A percentile compares a stretch with the other conserved stretches of the same genome.
These are phyloP conservation scores for Gambusia holbrooki DNA, from an alignment of 2,113 vertebrate species.

Conservation along the genomic window DNA sequence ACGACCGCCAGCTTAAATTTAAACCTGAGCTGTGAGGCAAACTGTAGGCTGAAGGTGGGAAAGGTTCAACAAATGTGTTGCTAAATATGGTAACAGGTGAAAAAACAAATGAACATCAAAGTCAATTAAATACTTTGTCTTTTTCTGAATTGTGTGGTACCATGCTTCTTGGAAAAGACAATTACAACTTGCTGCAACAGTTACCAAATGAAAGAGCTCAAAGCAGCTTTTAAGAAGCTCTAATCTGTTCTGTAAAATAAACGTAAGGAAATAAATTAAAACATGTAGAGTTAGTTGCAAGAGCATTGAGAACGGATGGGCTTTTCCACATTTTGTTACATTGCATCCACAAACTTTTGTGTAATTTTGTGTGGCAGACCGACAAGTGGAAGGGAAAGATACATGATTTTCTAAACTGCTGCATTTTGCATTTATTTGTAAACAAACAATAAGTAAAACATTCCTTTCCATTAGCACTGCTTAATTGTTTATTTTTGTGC, in stretches of 20 bases:
- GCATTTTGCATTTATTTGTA: too few relatives aligned
- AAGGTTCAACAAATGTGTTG: conserved; percentile 3
- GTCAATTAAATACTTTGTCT: conserved; percentile 6
- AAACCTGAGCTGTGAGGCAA: conserved; percentile 23
- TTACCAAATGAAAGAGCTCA: neutral
- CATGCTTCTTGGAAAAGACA: conserved; percentile 1
- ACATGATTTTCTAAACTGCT: too few relatives aligned
- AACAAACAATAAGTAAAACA: too few relatives aligned
- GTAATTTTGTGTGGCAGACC: too few relatives aligned
- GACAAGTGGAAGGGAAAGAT: too few relatives aligned
- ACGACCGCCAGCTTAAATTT: conserved; percentile 24
- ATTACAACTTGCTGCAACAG: conserved; percentile 10
- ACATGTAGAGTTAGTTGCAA: neutral
- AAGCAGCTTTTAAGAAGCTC: neutral
- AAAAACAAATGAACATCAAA: neutral
- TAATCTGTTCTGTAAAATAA: neutral
- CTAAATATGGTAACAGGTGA: conserved; percentile 25
- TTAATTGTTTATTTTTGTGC: too few relatives aligned
- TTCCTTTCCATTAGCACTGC: too few relatives aligned
- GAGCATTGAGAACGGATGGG: neutral
- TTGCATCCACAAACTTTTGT: too few relatives aligned
- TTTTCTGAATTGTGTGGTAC: conserved; percentile 3
- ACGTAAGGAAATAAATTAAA: neutral
- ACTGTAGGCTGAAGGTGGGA: conserved; percentile 19
- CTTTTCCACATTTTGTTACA: neutral